A percentile compares a stretch with the other conserved stretches of the same genome.
phyloP scores from a whole-genome alignment of 2,113 vertebrate genomes.

The Genyomyrus donnyi region DNA sequence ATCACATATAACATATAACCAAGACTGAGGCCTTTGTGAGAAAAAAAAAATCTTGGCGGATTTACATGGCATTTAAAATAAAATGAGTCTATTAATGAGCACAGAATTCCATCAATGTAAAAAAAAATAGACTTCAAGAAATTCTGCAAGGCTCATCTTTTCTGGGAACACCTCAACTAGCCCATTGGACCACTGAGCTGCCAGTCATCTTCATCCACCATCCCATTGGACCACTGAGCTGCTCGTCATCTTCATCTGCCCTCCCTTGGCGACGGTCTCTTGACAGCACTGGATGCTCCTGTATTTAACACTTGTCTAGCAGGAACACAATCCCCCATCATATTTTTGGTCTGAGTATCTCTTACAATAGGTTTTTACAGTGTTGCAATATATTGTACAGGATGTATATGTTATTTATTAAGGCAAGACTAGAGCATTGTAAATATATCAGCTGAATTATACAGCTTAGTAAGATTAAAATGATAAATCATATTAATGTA shows the following conservation, averaged over 20 bases:
- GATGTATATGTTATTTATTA: background rate
- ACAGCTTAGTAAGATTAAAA: background rate
- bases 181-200: background rate
- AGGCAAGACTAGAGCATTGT: background rate
- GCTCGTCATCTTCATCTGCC: background rate
- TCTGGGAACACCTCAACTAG: background rate
- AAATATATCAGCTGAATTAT: background rate
- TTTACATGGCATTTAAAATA: background rate
- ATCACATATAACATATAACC: background rate
- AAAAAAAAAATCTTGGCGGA: background rate
- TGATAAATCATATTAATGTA: background rate
- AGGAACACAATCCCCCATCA: background rate
- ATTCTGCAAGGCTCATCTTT: background rate
- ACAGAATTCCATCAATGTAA: background rate
- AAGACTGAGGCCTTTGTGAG: background rate
- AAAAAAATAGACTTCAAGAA: background rate
- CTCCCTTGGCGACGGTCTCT: background rate
- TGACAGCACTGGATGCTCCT: background rate
- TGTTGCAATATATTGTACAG: background rate
- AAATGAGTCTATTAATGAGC: background rate
- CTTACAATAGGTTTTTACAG: background rate
- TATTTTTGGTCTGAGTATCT: background rate
- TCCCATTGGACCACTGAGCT: too few relatives aligned
- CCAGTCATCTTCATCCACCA: background rate
- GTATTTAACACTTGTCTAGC: background rate